Conservation (phyloP, 2,888 invertebrate species). For the Laspeyria flexula region DNA sequence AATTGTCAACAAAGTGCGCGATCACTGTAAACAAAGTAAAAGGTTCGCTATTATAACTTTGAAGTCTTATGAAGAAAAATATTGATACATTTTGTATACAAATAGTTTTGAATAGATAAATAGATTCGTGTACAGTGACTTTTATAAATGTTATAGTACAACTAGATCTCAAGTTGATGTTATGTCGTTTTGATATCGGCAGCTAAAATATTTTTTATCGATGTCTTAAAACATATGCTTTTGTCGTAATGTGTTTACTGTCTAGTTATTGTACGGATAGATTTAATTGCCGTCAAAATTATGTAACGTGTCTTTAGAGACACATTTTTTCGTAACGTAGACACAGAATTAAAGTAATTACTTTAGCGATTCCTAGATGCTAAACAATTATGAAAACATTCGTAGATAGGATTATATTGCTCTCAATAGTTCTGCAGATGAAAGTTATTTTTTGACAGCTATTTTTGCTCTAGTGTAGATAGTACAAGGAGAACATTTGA, state of each 20-base stretch:
- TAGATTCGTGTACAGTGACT: conserved; percentile 34
- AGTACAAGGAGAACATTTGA: too few species aligned
- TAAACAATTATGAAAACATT: too few species aligned
- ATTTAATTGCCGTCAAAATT: conserved; percentile 19
- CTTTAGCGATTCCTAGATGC: too few species aligned
- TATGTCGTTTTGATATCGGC: conserved; percentile 26
- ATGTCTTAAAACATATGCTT: conserved; percentile 34
- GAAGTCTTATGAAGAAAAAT: conserved; percentile 51
- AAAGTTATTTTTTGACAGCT: too few species aligned
- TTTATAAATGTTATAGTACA: conserved; percentile 55
- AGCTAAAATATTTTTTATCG: conserved; percentile 19
- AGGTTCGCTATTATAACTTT: conserved; percentile 26
- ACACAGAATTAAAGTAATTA: conserved; percentile 16
- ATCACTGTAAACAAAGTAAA: conserved; percentile 3
- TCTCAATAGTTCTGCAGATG: not conserved
- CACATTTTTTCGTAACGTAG: conserved; percentile 15
- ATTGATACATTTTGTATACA: conserved; percentile 51
- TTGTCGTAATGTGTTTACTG: conserved; percentile 16
- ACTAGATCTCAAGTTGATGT: conserved; percentile 59
- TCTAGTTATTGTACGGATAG: conserved; percentile 26
- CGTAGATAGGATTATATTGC: too few species aligned
- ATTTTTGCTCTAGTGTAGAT: too few species aligned
- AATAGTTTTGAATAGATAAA: conserved; percentile 35
- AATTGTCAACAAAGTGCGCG: not conserved
- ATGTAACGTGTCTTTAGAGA: conserved; percentile 10